Percentiles rank a stretch among this genome's conserved stretches.
phyloP scores from a whole-genome alignment of 1,140 invertebrate genomes.

The Meloidogyne chitwoodi region DNA sequence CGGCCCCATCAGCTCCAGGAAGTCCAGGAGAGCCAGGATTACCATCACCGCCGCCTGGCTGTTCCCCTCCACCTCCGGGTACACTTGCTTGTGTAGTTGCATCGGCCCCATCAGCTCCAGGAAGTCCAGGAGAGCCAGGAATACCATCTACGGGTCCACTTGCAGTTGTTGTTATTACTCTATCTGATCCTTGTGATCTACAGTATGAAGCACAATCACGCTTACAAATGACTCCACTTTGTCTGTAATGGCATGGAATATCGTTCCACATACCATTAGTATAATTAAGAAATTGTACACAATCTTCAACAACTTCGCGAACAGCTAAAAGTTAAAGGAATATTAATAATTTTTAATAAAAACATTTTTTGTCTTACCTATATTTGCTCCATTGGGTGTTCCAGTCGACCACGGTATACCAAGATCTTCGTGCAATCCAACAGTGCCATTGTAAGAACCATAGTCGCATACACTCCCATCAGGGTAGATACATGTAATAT shows the following conservation, averaged over 20 bases:
- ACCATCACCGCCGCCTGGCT: no score
- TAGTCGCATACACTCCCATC: background rate
- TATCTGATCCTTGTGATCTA: background rate
- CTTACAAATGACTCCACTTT: background rate
- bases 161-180: background rate
- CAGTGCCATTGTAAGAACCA: background rate
- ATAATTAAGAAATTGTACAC: background rate
- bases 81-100: no score
- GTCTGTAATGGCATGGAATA: background rate
- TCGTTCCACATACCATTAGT: background rate
- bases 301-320: background rate
- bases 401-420: background rate
- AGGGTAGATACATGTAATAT: background rate
- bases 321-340: background rate
- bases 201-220: background rate
- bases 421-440: background rate
- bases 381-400: background rate
- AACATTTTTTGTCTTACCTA: background rate
- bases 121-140: no score
- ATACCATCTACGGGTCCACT: background rate
- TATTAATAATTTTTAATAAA: background rate
- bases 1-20: no score
- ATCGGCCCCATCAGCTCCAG: no score
- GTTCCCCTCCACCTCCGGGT: no score
- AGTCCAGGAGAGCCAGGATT: no score